Percentiles rank a stretch among this genome's conserved stretches.
Conservation (phyloP, 2,888 invertebrate species). For the Camptogramma bilineatum region DNA sequence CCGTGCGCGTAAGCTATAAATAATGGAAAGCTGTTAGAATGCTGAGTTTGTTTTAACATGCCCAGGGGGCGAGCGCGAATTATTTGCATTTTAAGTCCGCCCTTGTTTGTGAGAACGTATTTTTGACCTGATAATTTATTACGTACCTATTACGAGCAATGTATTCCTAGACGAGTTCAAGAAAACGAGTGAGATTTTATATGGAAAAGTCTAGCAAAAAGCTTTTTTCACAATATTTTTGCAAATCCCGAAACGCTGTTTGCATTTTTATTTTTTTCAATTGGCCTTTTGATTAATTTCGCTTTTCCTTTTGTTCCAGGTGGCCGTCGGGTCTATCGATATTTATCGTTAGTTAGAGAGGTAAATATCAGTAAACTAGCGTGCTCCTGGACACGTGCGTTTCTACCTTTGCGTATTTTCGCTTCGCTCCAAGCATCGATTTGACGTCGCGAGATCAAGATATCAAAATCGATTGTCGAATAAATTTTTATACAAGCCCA, state of each 20-base stretch:
- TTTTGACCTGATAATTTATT: conserved; percentile 63
- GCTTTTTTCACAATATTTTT: conserved; percentile 39
- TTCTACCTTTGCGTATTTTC: conserved; percentile 53
- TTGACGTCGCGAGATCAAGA: conserved; percentile 77
- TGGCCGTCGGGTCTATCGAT: conserved; percentile 77
- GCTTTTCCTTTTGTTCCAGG: conserved; percentile 86
- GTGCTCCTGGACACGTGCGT: conserved; percentile 41
- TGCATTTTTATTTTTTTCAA: conserved; percentile 66
- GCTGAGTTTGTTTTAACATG: conserved; percentile 80
- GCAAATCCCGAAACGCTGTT: conserved; percentile 45
- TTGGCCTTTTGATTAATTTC: conserved; percentile 85
- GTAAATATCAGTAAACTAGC: conserved; percentile 37
- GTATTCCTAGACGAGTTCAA: conserved; percentile 12
- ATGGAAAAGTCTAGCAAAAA: not conserved
- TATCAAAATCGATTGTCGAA: conserved; percentile 79
- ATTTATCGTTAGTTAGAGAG: conserved; percentile 70
- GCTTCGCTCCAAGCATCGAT: conserved; percentile 45
- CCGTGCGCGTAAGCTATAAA: conserved; percentile 78
- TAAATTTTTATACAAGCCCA: conserved; percentile 81
- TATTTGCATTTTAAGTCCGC: conserved; percentile 79
- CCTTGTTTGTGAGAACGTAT: conserved; percentile 72
- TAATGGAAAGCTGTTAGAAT: conserved; percentile 80
- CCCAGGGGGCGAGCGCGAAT: conserved; percentile 76
- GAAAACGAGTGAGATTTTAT: not conserved
- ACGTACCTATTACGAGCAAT: conserved; percentile 37